Evolutionary conservation across 2,888 invertebrate genomes (phyloP), one percentile per base, ranked within the genome.

Genomic region (Shargacucullia verbasci): DNA sequence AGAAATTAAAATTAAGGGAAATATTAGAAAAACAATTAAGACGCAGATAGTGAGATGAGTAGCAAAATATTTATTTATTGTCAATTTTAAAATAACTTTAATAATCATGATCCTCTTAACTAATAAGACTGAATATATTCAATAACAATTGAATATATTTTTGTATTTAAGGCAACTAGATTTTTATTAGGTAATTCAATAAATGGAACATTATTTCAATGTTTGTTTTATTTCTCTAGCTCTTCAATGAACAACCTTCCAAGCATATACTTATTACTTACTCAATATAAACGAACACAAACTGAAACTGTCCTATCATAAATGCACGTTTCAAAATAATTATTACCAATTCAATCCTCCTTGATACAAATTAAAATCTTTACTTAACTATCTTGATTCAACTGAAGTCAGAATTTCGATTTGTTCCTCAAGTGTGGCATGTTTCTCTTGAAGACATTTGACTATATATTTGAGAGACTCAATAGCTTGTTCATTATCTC

Each of bases 381-480:
- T 39, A 39, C 29, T 41, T 41, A 55, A 39, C 61, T 86, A 91
- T 74, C 91, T 84, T 54, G 92, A 84, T 72, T 93, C 93, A 31
- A 93, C 88, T 60, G 91, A 83, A 62, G 92, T 89, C 52, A 93
- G 72, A 56, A 93, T 92, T 79, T 93, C 92, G 67, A 93, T 88
- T 77, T 93, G 92, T 73, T 93, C 93, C 59, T 93, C 93, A 53
- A 91, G 81, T 27, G 92, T 90, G 6, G 91, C 87, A 69, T 91
- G 89, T 75, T 92, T 93, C 60, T 93, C 93, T 74, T 93, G 92
- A 31, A 93, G 81, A 68, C 90, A 89, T 76, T 92, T 93, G 0
- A 90, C 86, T 66, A 92, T 83, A 70, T 92, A 93, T 65, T 91
- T 93, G 35, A 89, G 79, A 11, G 86, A 86, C 39, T 93, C 90